A percentile compares a stretch with the other conserved stretches of the same genome.
phyloP scores from a whole-genome alignment of 2,888 invertebrate species.

The Tachina grossa region DNA sequence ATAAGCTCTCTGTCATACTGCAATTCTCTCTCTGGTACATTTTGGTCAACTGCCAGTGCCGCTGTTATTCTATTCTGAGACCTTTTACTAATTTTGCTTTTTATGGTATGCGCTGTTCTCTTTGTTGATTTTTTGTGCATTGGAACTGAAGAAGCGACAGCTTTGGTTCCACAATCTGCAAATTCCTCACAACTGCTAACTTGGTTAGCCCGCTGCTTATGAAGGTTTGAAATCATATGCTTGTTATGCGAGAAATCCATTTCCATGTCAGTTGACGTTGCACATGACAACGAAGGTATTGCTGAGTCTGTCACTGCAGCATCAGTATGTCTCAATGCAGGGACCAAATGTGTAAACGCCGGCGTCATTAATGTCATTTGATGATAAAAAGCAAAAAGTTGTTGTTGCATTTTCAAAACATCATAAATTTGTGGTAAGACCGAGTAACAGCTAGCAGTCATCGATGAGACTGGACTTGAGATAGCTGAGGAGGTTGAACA shows the following conservation, averaged over 20 bases:
- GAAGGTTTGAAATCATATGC: constrained; percentile 11
- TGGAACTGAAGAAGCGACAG: neutral
- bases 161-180: neutral
- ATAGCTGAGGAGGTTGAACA: neutral
- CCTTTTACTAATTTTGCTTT: neutral
- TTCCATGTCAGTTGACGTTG: neutral
- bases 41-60: neutral
- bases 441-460: neutral
- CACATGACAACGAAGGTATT: neutral
- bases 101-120: neutral
- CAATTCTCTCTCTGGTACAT: neutral
- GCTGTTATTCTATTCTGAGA: neutral
- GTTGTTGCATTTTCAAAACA: constrained; percentile 44
- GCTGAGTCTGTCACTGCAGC: neutral
- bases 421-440: constrained; percentile 20
- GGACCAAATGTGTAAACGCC: neutral
- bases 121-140: neutral
- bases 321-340: neutral
- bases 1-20: constrained; percentile 85
- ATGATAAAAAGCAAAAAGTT: constrained; percentile 63
- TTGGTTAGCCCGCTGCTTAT: neutral
- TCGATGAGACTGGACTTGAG: too few relatives aligned
- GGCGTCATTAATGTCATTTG: constrained; percentile 33
- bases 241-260: neutral
- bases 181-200: neutral